phyloP scores from a whole-genome alignment of 2,113 vertebrate species.

The Carettochelys insculpta region DNA sequence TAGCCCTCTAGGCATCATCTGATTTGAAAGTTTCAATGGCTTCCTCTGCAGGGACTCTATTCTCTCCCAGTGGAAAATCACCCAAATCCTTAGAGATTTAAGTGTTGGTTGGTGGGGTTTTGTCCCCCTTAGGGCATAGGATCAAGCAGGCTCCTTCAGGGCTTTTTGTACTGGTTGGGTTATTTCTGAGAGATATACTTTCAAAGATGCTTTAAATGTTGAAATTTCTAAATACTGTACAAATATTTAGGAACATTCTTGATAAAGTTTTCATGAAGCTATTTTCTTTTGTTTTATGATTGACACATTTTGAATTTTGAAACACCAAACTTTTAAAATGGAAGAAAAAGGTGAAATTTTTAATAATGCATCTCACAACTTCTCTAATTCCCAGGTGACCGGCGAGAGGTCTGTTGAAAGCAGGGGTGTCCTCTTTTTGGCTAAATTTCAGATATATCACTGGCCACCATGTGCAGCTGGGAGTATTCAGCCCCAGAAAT shows the following conservation, averaged over 20 bases:
- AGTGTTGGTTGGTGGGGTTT: background rate
- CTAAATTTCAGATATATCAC: background rate
- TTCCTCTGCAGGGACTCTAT: background rate
- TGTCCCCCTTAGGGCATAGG: background rate
- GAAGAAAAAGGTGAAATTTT: background rate
- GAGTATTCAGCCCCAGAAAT: background rate
- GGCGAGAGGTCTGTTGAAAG: background rate
- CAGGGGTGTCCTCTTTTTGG: background rate
- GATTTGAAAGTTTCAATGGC: background rate
- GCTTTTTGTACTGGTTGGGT: background rate
- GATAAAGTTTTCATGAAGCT: background rate
- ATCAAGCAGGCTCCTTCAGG: background rate
- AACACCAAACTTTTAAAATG: background rate
- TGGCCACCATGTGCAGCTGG: background rate
- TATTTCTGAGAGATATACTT: background rate
- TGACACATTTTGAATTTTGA: background rate
- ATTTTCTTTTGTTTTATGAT: background rate
- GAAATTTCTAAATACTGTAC: background rate
- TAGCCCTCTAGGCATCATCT: background rate
- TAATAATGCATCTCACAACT: background rate
- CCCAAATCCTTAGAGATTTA: background rate
- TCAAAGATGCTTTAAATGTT: background rate
- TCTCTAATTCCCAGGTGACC: background rate
- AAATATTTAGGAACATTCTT: background rate
- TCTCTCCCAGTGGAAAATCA: background rate